Base-by-base conservation (phyloP, 2,888 invertebrate genomes). In the Oegoconia quadripuncta region DNA sequence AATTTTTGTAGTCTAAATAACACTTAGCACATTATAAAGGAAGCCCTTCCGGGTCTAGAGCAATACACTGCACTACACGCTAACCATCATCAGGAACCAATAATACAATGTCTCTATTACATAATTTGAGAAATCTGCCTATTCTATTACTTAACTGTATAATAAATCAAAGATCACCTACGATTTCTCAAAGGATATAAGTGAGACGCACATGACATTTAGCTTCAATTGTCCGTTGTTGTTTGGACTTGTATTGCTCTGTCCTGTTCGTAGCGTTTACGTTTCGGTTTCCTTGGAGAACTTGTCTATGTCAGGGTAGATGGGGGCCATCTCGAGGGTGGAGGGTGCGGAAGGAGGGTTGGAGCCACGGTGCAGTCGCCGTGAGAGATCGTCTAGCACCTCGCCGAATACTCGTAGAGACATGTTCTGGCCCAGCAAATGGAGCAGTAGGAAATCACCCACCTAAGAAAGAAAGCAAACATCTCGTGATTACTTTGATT, bases 261-360 rank as follows among this genome's bases (percentile, higher is more conserved):
- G 40, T 13, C 34, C 30, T 34, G 25, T 35, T 33, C 9, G 42
- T 22, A 17, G 46, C 36, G 43, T 62, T 91, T 93, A 95, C 82
- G 95, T 93, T 81, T 95, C 95, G 40, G 94, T 94, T 82, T 95
- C 95, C 78, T 94, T 95, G 60, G 92, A 91, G 74, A 89, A 93
- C 68, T 92, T 93, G 53, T 93, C 92, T 44, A 93, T 92, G 68
- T 92, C 92, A 15, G 95, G 94, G 74, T 95, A 95, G 44, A 95
- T 94, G 3, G 94, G 94, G 39, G 93, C 92, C 93, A 95, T 94
- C 82, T 96, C 95, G 50, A 95, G 81, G 12, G 95, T 95, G 37
- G 95, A 95, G 0, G 95, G 95, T 2, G 95, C 95, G 1, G 95
- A 95, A 0, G 96, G 95, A 43, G 93, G 92, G 67, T 93, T 93